These are phyloP conservation scores for Cossypha caffra DNA, from an alignment of 2,797 vertebrate species.

Conservation along the genomic window DNA sequence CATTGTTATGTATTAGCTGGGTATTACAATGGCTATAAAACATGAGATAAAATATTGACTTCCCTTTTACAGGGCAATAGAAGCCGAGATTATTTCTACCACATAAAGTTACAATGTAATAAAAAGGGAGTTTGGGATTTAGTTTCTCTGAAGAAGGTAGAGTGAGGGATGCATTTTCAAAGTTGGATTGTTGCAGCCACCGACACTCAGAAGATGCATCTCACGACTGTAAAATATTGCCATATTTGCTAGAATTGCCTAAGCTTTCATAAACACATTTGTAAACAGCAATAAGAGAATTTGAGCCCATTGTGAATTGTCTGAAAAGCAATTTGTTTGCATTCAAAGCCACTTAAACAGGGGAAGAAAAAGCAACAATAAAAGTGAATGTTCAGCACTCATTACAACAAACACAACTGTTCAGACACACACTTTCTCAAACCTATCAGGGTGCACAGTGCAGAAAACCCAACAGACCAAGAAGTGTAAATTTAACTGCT, in stretches of 20 bases:
- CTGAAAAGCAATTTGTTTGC: conserved; percentile 63
- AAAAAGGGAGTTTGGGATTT: conserved; percentile 48
- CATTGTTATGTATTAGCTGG: conserved; percentile 56
- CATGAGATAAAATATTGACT: conserved; percentile 62
- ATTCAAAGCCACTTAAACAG: conserved; percentile 30
- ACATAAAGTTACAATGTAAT: conserved; percentile 30
- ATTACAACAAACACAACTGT: conserved; percentile 22
- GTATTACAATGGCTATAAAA: conserved; percentile 58
- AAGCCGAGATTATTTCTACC: conserved; percentile 50
- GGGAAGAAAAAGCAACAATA: conserved; percentile 30
- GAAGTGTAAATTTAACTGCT: neutral
- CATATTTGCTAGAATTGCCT: conserved; percentile 62
- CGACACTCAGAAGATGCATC: conserved; percentile 46
- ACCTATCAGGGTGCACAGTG: neutral
- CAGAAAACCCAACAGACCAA: conserved; percentile 1
- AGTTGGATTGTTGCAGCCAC: conserved; percentile 21
- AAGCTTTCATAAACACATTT: conserved; percentile 73
- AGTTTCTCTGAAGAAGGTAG: conserved; percentile 20
- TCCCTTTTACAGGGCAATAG: conserved; percentile 57
- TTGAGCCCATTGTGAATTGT: conserved; percentile 53
- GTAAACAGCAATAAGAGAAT: conserved; percentile 72
- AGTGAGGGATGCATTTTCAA: neutral
- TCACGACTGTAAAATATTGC: conserved; percentile 55
- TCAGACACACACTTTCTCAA: neutral
- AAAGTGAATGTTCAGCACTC: conserved; percentile 41